Percentiles rank a stretch among this genome's conserved stretches.
Evolutionary conservation across 2,113 vertebrate genomes (phyloP).

Genomic region (Pongo pygmaeus): DNA sequence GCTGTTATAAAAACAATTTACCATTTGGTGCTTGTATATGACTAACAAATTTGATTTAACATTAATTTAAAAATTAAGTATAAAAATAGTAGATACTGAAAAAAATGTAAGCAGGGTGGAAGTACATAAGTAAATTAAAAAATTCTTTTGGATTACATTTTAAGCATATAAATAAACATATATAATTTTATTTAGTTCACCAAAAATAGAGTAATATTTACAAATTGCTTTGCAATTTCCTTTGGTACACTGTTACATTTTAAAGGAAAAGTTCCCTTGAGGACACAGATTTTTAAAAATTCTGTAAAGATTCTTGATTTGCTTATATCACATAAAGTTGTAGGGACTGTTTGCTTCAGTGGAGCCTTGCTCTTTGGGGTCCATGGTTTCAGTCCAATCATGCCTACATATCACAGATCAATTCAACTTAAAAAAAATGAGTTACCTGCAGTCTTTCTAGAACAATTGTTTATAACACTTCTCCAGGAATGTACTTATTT

Average conservation of each 20-base stretch:
- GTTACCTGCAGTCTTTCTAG: not conserved
- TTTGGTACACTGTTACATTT: not conserved
- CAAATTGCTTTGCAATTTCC: not conserved
- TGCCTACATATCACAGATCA: not conserved
- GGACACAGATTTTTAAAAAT: not conserved
- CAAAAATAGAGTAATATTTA: not conserved
- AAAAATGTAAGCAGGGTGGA: not conserved
- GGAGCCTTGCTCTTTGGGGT: not conserved
- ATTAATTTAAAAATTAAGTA: not conserved
- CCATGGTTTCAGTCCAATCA: not conserved
- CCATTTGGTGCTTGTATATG: not conserved
- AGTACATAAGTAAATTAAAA: not conserved
- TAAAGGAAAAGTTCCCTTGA: not conserved
- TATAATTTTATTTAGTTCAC: not conserved
- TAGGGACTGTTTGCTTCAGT: not conserved
- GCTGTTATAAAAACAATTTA: not conserved
- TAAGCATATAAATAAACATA: conserved; percentile 6
- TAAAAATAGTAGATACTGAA: not conserved
- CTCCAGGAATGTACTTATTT: not conserved
- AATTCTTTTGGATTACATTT: not conserved
- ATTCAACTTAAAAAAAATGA: not conserved
- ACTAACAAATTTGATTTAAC: not conserved
- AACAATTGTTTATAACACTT: not conserved
- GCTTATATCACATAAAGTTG: not conserved
- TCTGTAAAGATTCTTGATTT: not conserved